Conservation (phyloP, 2,113 vertebrate species). For the Xenopus tropicalis region UCB_Xtro_10.0 CM004448.2:50999501-51000000, state of each 20-base stretch:
- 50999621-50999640: slow-evolving; percentile 71
- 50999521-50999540: slow-evolving; percentile 90
- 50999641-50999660: slow-evolving; percentile 61
- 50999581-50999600: slow-evolving; percentile 68
- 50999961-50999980: background rate
- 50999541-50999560: slow-evolving; percentile 70
- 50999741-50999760: slow-evolving; percentile 57
- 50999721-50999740: slow-evolving; percentile 50
- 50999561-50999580: slow-evolving; percentile 69
- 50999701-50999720: slow-evolving; percentile 74
- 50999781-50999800: slow-evolving; percentile 66
- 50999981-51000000: background rate
- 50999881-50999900: slow-evolving; percentile 43
- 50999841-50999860: slow-evolving; percentile 49
- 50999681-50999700: slow-evolving; percentile 97
- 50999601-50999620: slow-evolving; percentile 75
- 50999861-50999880: slow-evolving; percentile 38
- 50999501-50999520: slow-evolving; percentile 80
- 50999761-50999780: slow-evolving; percentile 64
- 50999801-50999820: slow-evolving; percentile 59
- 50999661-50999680: slow-evolving; percentile 58
- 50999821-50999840: slow-evolving; percentile 71
- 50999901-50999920: slow-evolving; percentile 12
- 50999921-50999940: too few species aligned
- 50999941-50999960: background rate